These are phyloP conservation scores for Taxidea taxus DNA, from an alignment of 2,113 vertebrate species.

Conservation along the genomic window DNA sequence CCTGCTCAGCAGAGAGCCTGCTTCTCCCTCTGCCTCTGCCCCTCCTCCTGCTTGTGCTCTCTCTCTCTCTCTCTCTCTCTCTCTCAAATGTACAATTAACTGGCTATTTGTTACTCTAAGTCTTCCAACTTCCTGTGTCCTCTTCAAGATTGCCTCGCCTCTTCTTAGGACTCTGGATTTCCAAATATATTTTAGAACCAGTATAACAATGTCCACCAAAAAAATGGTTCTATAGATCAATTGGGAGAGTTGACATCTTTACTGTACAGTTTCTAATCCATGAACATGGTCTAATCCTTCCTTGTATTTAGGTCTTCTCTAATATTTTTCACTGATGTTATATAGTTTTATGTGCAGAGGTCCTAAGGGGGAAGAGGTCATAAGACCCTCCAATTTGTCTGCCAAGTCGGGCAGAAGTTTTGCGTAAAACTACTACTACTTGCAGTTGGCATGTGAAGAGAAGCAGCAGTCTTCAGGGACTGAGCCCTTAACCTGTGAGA, in stretches of 20 bases:
- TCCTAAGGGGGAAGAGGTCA: not conserved
- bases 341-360: not conserved
- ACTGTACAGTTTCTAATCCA: not conserved
- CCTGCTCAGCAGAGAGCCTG: no score
- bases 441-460: not conserved
- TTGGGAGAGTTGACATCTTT: not conserved
- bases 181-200: not conserved
- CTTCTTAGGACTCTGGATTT: not conserved
- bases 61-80: no score
- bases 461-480: not conserved
- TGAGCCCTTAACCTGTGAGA: not conserved
- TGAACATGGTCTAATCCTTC: not conserved
- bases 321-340: not conserved
- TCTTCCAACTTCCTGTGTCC: not conserved
- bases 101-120: not conserved
- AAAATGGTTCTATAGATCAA: not conserved
- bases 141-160: not conserved
- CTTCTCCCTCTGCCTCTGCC: no score
- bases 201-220: not conserved
- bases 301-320: not conserved
- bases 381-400: not conserved
- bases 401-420: not conserved
- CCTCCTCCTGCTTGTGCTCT: no score
- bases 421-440: not conserved
- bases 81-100: no score